Evolutionary conservation across 1,140 invertebrate species (phyloP), one percentile per base, ranked within the genome.

Genomic region (Cotesia chilonis): DNA sequence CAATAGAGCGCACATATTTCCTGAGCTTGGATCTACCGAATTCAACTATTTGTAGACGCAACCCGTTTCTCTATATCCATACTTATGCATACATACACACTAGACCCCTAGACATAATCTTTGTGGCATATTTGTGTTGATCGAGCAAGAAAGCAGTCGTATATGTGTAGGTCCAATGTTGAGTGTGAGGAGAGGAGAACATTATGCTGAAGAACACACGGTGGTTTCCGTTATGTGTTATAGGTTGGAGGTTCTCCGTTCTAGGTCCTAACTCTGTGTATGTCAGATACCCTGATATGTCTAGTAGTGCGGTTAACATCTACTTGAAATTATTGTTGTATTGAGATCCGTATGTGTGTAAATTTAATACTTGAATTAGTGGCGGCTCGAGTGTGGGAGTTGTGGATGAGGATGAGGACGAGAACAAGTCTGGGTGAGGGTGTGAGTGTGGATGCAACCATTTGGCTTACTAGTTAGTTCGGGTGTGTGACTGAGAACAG

Each of bases 1-100:
- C 79, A 80, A 80, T 80, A 72, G 78, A 70, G 68, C 70, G 74
- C 74, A 72, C 78, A 78, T 77, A 79, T 80, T 78, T 80, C 78
- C 75, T 55, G 71, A 74, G 69, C 69, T 47, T 47, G 41, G 7
- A 71, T 77, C 72, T 73, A 52, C 36, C 68, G 51, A 70, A 64
- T 61, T 68, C 57, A 51, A 9, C 66, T 60, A 47, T 65, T 55
- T 55, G 36, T 67, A 68, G 35, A 20, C 41, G 12, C 54, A 10
- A 52, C 47, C n/a, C n/a, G 47, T n/a, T 52, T 52, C n/a, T 52
- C 12, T 55, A 55, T 7, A 52, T 57, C 37, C 37, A 36, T 59
- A 6, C 52, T 28, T 10, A 57, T 38, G 59, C 54, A 69, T 38
- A 20, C 20, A 28, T 28, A 28, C 28, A 28, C 28, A 28, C 28